Percentiles rank a stretch among this genome's conserved stretches.
phyloP scores from a whole-genome alignment of 2,797 vertebrate genomes.

The Microhierax caerulescens region DNA sequence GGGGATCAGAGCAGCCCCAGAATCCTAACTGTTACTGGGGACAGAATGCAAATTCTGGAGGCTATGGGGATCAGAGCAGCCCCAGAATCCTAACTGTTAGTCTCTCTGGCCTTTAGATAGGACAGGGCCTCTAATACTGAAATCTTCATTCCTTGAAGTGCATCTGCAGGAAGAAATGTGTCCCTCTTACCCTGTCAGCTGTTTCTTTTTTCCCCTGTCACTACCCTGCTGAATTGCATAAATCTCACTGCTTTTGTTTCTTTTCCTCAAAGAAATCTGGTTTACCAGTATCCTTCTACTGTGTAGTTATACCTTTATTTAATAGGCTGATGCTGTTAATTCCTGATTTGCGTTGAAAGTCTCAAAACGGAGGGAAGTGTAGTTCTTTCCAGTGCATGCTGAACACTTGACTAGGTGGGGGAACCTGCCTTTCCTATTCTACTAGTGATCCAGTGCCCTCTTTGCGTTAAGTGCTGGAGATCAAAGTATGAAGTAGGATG shows the following conservation, averaged over 20 bases:
- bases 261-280: background rate
- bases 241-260: background rate
- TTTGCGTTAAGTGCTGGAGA: background rate
- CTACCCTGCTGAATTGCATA: background rate
- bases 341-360: background rate
- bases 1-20: background rate
- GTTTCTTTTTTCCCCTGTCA: background rate
- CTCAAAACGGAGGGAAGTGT: background rate
- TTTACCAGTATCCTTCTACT: background rate
- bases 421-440: background rate
- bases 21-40: background rate
- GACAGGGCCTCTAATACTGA: background rate
- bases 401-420: background rate
- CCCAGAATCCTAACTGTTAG: background rate
- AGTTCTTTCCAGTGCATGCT: background rate
- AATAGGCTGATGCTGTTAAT: background rate
- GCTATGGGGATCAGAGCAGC: background rate
- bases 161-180: background rate
- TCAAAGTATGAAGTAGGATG: background rate
- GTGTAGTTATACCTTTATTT: background rate
- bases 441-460: background rate
- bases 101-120: background rate
- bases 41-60: background rate
- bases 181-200: background rate
- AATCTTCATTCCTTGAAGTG: background rate